Conservation (phyloP, 2,888 invertebrate species). For the Aporophyla nigra region DNA sequence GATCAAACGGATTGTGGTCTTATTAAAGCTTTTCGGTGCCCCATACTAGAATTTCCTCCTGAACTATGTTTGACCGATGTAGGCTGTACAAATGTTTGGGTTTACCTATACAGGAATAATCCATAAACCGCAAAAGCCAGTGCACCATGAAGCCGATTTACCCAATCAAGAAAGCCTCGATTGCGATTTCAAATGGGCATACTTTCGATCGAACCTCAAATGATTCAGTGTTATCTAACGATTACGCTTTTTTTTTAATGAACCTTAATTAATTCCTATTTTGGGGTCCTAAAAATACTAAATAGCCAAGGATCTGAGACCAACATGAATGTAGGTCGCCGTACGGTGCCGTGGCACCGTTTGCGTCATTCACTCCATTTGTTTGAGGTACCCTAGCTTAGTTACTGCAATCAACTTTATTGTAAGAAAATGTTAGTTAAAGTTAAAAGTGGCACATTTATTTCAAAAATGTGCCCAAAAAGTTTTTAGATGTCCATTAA, state of each 20-base stretch:
- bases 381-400: not conserved
- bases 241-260: not conserved
- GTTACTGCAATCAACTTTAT: not conserved
- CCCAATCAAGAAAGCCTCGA: not conserved
- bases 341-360: too few relatives aligned
- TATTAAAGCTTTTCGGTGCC: not conserved
- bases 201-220: not conserved
- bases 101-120: not conserved
- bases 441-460: not conserved
- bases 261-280: not conserved
- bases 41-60: not conserved
- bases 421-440: not conserved
- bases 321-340: not conserved
- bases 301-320: not conserved
- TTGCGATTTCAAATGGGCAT: not conserved
- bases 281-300: not conserved
- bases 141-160: not conserved
- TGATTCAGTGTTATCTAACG: not conserved
- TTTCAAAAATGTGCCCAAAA: not conserved
- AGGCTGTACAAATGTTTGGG: conserved; percentile 11
- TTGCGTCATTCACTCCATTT: not conserved
- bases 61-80: not conserved
- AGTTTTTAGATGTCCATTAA: not conserved
- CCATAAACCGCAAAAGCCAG: conserved; percentile 1
- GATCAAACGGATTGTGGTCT: not conserved